phyloP scores from a whole-genome alignment of 2,113 vertebrate species.

The Malurus alboscapulatus region DNA sequence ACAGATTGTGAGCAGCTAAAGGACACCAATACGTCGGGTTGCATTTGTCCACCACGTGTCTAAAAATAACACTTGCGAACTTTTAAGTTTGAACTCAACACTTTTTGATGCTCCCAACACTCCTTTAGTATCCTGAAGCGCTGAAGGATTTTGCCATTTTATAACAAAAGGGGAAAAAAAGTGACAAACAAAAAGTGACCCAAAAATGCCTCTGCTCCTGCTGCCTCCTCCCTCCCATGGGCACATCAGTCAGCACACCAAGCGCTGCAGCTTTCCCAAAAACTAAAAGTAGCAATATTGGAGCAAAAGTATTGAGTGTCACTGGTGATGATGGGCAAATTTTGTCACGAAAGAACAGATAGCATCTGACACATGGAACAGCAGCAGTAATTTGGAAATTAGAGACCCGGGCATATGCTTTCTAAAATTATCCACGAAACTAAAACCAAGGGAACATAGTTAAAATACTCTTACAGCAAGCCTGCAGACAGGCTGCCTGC shows the following conservation, averaged over 20 bases:
- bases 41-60: neutral
- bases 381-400: conserved; percentile 53
- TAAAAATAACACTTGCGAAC: neutral
- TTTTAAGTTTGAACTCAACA: neutral
- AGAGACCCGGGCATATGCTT: conserved; percentile 59
- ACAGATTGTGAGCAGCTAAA: neutral
- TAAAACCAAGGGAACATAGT: conserved; percentile 59
- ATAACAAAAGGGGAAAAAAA: neutral
- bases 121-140: neutral
- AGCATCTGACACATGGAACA: conserved; percentile 45
- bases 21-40: neutral
- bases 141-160: neutral
- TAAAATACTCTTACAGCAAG: conserved; percentile 27
- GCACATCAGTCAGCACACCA: neutral
- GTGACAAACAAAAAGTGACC: neutral
- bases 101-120: neutral
- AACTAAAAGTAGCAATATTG: conserved; percentile 33
- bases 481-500: conserved; percentile 11
- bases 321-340: conserved; percentile 21
- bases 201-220: neutral
- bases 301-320: conserved; percentile 44
- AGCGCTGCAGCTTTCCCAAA: neutral
- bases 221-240: neutral
- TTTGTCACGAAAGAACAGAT: conserved; percentile 38
- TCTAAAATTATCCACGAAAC: conserved; percentile 71